A percentile compares a stretch with the other conserved stretches of the same genome.
Evolutionary conservation across 2,797 vertebrate genomes (phyloP).

Genomic region (Dallia pectoralis): DNA sequence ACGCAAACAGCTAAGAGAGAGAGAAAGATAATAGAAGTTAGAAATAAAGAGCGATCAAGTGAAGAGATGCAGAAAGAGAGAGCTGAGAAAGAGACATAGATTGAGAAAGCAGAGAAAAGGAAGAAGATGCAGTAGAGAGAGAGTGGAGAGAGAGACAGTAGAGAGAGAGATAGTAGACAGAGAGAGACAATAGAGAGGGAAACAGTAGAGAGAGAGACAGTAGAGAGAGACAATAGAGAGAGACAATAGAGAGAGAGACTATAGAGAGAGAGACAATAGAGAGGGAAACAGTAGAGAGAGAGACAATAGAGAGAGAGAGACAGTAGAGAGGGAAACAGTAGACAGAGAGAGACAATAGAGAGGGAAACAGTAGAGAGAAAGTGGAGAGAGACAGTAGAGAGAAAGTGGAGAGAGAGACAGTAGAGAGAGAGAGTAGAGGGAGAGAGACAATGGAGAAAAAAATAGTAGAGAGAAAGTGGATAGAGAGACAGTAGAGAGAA

Average conservation of each 20-base stretch:
- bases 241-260: background rate
- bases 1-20: conserved; percentile 2
- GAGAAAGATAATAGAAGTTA: conserved; percentile 4
- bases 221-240: background rate
- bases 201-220: too few relatives aligned
- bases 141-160: conserved; percentile 8
- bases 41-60: background rate
- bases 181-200: background rate
- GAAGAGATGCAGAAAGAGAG: background rate
- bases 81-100: background rate
- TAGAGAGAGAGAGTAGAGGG: too few relatives aligned
- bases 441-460: too few relatives aligned
- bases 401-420: background rate
- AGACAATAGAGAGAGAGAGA: conserved; percentile 23
- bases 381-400: background rate
- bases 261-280: background rate
- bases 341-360: conserved; percentile 9
- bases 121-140: background rate
- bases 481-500: too few relatives aligned
- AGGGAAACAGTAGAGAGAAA: conserved; percentile 16
- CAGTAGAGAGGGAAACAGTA: conserved; percentile 13
- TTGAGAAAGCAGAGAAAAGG: background rate
- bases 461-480: too few relatives aligned
- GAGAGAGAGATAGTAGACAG: background rate
- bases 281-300: conserved; percentile 3